These are phyloP conservation scores for Galbula dea DNA, from an alignment of 2,113 vertebrate genomes.

Conservation along the genomic window DNA sequence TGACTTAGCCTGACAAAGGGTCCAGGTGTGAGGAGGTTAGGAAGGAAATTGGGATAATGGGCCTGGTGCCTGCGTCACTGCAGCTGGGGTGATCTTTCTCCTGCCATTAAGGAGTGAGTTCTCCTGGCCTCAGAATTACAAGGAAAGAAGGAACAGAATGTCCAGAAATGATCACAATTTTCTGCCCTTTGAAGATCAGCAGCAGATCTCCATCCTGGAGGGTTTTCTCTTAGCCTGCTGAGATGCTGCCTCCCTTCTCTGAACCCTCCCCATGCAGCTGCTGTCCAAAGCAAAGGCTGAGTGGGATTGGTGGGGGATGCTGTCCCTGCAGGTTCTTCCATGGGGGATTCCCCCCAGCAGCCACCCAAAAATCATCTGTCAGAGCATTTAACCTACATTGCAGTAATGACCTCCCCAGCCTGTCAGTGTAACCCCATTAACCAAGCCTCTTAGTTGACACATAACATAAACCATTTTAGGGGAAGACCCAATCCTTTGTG, in stretches of 20 bases:
- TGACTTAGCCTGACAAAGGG: not conserved
- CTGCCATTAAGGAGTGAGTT: not conserved
- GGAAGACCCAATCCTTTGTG: not conserved
- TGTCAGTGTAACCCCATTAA: not conserved
- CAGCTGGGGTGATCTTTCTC: not conserved
- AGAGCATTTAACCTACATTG: not conserved
- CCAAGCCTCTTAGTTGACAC: not conserved
- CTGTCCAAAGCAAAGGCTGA: not conserved
- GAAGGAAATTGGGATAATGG: not conserved
- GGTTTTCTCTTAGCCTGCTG: not conserved
- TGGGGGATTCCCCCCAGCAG: not conserved
- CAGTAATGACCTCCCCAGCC: not conserved
- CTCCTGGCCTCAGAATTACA: accelerated
- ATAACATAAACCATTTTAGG: not conserved
- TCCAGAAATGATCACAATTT: not conserved
- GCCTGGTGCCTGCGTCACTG: not conserved
- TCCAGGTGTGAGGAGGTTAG: not conserved
- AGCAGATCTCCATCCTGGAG: not conserved
- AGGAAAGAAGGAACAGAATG: not conserved
- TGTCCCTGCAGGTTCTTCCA: not conserved
- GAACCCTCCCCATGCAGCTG: accelerated
- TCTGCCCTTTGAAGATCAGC: not conserved
- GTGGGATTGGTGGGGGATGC: accelerated
- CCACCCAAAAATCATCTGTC: not conserved
- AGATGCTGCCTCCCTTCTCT: not conserved